Base-by-base conservation (phyloP, 2,888 invertebrate species). In the Cryptocheilus praepositus region DNA sequence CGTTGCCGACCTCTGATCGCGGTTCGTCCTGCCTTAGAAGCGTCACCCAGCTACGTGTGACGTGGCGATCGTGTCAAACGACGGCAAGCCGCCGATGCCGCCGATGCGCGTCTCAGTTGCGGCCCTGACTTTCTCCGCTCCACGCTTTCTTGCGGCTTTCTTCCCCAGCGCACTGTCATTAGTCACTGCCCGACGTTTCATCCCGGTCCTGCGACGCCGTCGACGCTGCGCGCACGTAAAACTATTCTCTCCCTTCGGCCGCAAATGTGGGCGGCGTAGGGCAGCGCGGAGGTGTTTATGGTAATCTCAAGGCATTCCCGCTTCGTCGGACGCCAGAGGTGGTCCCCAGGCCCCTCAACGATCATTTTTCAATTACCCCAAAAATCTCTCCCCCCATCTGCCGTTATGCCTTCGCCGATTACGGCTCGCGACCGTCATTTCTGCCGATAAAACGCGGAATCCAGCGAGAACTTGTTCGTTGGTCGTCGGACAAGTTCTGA, bases 171-270 rank as follows among this genome's bases (percentile, higher is more conserved):
- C 54, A 62, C 71, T 67, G 83, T 84, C 86, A 86, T 86, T 86
- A 86, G 85, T 86, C 86, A 86, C 75, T 77, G 70, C 67, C 70
- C 64, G 71, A 75, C 80, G 76, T 81, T 80, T 76, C 78, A 11
- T 36, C 74, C 65, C 59, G 67, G 68, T 65, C 53, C 74, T 67
- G 16, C 49, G 36, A 36, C 36, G 36, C 3, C 36, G 36, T 8
- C 36, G 36, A 36, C 36, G 36, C 1, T 11, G 73, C 61, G 67
- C 69, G 76, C 71, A 74, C 68, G 78, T 77, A 75, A 83, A 83
- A 82, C 76, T 81, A 79, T 84, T 86, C 75, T 82, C 64, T 62
- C 66, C 61, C 64, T 67, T 74, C 72, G 62, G 68, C 79, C 70
- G 55, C 68, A 70, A 73, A 61, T 71, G 70, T 78, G 79, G 81